These are phyloP conservation scores for Thera britannica DNA, from an alignment of 2,888 invertebrate species.

Conservation along the genomic window DNA sequence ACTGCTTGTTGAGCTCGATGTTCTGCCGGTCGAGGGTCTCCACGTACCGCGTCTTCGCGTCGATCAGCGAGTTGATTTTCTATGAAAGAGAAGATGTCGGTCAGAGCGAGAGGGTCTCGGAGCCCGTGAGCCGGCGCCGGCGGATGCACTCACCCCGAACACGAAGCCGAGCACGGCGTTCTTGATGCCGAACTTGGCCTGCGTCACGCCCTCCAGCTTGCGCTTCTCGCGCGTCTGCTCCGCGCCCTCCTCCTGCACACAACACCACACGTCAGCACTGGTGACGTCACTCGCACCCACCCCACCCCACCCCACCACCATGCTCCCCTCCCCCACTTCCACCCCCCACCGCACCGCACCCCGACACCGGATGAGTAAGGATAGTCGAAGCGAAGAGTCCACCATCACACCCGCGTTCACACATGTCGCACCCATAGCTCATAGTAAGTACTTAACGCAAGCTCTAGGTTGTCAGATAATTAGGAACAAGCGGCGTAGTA, in stretches of 20 bases:
- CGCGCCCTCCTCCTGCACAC: constrained; percentile 71
- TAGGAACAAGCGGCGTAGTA: background rate
- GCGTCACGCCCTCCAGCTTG: constrained; percentile 87
- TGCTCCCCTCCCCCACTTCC: constrained; percentile 37
- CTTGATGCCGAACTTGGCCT: constrained; percentile 89
- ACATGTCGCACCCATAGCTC: background rate
- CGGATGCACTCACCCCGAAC: constrained; percentile 89
- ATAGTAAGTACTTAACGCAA: background rate
- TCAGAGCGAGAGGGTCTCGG: constrained; percentile 29
- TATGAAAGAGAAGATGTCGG: constrained; percentile 66
- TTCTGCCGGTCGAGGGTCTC: constrained; percentile 89
- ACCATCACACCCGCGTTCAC: background rate
- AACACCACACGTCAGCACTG: constrained; percentile 57
- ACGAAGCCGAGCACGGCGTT: constrained; percentile 93
- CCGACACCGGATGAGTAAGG: constrained; percentile 16
- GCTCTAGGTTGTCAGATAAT: background rate
- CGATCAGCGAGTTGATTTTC: constrained; percentile 93
- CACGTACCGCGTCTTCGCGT: constrained; percentile 90
- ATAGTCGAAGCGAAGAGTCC: constrained; percentile 22
- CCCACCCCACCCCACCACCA: constrained; percentile 45
- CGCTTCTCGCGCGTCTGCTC: constrained; percentile 88
- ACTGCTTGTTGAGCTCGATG: constrained; percentile 90
- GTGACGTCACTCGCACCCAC: constrained; percentile 39
- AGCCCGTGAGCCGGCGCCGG: background rate
- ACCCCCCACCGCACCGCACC: constrained; percentile 21